A percentile compares a stretch with the other conserved stretches of the same genome.
phyloP scores from a whole-genome alignment of 1,140 invertebrate species.

The Drosophila pallidifrons region DNA sequence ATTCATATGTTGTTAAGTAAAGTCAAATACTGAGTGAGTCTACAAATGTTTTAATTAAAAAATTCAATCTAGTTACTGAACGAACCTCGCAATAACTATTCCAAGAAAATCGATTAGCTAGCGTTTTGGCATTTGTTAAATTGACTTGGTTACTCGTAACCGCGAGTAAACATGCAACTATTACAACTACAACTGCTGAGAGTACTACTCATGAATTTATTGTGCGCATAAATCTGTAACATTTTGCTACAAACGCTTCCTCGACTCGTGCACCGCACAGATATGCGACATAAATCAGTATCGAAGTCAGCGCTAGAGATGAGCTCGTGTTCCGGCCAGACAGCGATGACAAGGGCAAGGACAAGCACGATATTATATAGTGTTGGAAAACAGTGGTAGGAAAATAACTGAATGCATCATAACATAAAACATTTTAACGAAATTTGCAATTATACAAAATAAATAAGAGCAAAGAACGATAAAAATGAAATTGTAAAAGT shows the following conservation, averaged over 20 bases:
- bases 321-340: not conserved
- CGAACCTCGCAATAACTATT: no score
- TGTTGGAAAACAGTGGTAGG: no score
- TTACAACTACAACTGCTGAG: slow-evolving; percentile 5
- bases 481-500: no score
- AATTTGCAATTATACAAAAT: no score
- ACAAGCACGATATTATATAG: no score
- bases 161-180: slow-evolving; percentile 7
- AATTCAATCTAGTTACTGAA: no score
- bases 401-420: no score
- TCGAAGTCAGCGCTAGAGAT: slow-evolving; percentile 4
- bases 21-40: no score
- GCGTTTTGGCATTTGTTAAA: slow-evolving; percentile 1
- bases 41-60: no score
- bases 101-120: slow-evolving; percentile 10
- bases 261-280: slow-evolving; percentile 8
- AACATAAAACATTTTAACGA: no score
- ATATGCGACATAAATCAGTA: slow-evolving; percentile 39
- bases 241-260: slow-evolving; percentile 37
- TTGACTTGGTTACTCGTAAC: slow-evolving; percentile 5
- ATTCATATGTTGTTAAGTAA: no score
- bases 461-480: no score
- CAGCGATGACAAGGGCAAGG: not conserved
- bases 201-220: slow-evolving; percentile 18
- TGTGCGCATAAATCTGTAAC: slow-evolving; percentile 36